phyloP scores from a whole-genome alignment of 2,888 invertebrate species.

The Hoplodrina ambigua region DNA sequence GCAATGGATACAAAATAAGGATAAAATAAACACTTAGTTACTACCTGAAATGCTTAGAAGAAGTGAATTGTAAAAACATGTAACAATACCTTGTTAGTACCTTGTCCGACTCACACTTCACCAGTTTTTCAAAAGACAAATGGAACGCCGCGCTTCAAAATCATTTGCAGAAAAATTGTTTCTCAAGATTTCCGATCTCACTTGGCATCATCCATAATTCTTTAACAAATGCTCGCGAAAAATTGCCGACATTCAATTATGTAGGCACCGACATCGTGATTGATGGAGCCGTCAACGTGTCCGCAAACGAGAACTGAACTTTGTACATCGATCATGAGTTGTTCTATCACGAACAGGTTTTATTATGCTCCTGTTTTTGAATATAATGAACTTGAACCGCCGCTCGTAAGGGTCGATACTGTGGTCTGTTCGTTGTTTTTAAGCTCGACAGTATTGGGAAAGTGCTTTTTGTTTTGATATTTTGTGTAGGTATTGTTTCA shows the following conservation, averaged over 20 bases:
- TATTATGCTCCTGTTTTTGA: conserved; percentile 56
- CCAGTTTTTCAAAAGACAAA: neutral
- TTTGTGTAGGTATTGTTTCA: neutral
- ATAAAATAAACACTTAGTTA: too few relatives aligned
- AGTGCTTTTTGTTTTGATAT: conserved; percentile 3
- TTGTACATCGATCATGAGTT: conserved; percentile 65
- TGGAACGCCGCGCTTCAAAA: conserved; percentile 6
- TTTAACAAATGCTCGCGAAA: conserved; percentile 60
- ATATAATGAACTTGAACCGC: conserved; percentile 54
- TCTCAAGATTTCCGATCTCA: conserved; percentile 38
- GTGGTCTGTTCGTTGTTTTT: neutral
- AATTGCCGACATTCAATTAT: conserved; percentile 67
- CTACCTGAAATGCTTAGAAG: too few relatives aligned
- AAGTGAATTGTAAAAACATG: too few relatives aligned
- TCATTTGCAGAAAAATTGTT: conserved; percentile 19
- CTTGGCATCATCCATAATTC: conserved; percentile 57
- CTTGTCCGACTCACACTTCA: too few relatives aligned
- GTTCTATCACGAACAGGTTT: conserved; percentile 58
- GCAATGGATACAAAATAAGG: too few relatives aligned
- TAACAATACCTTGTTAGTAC: too few relatives aligned
- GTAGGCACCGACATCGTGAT: conserved; percentile 58
- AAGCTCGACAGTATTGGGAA: neutral
- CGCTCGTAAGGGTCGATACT: conserved; percentile 9
- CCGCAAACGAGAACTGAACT: conserved; percentile 61
- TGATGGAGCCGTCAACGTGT: conserved; percentile 63